These are phyloP conservation scores for Nannobrachium achirus DNA, from an alignment of 2,113 vertebrate genomes.

Conservation along the genomic window DNA sequence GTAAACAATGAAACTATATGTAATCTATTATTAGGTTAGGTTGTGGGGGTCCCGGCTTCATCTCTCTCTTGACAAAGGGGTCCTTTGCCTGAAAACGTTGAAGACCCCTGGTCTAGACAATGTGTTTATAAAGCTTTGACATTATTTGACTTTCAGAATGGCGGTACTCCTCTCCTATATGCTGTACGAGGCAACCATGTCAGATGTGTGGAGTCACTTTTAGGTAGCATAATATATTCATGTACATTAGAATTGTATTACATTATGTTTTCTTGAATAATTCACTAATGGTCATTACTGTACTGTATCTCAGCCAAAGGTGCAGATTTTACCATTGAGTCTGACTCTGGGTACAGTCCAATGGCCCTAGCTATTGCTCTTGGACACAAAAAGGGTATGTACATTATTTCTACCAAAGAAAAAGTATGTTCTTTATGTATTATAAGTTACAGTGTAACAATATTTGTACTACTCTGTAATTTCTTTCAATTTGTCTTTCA, in stretches of 20 bases:
- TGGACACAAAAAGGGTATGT: constrained; percentile 89
- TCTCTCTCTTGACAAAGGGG: no score
- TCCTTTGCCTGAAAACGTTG: no score
- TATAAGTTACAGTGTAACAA: not conserved
- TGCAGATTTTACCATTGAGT: constrained; percentile 92
- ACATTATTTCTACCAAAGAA: not conserved
- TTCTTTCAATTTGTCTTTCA: constrained; percentile 43
- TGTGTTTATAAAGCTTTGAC: not conserved
- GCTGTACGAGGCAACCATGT: constrained; percentile 94
- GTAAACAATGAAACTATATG: no score
- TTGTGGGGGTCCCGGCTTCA: no score
- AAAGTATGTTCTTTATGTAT: not conserved
- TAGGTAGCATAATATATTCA: constrained; percentile 78
- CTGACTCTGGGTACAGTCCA: constrained; percentile 93
- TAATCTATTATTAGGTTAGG: no score
- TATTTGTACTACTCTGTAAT: not conserved
- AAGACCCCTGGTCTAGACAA: no score
- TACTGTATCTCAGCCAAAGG: constrained; percentile 71
- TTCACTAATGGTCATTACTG: not conserved
- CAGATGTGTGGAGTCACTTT: constrained; percentile 89
- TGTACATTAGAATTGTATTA: not conserved
- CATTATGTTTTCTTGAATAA: not conserved
- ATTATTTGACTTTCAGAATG: constrained; percentile 81
- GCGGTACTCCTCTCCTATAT: constrained; percentile 94
- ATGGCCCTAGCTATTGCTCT: constrained; percentile 93